Base-by-base conservation (phyloP, 2,797 vertebrate species). In the Poeciliopsis paucimaculata region DNA sequence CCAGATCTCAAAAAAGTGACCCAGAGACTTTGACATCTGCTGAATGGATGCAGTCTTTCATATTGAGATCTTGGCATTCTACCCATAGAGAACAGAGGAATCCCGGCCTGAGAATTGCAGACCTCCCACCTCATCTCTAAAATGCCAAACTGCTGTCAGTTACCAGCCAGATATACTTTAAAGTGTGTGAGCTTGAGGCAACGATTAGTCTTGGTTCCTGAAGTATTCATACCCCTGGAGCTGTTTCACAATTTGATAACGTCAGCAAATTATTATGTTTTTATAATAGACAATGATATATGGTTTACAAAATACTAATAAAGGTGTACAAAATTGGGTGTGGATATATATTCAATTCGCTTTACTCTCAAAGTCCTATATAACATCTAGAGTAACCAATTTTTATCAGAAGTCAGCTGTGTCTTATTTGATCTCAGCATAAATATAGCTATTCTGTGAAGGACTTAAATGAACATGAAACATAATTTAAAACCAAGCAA, bases 61-160 rank as follows among this genome's bases (percentile, higher is more conserved):
- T 85, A 82, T 84, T 81, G 75, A 87, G 79, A 91, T 82, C 13
- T 41, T 84, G 87, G 75, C 85, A 82, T 85, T 84, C 77, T 80
- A 77, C 36, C 72, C 60, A 77, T 68, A 85, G 71, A 82, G 76
- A 51, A 84, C 12, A 34, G 26, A 83, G 71, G 51, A 77, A 49
- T 75, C 51, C 46, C 31, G 46, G 64, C 41, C 77, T 84, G 71
- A 73, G 53, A 78, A 51, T 11, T 31, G n/a, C 68, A 73, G 77
- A 55, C 55, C 51, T 34, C 72, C 72, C 41, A 74, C 72, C 4
- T 36, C 9, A 60, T 62, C 28, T 73, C 57, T 81, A 18, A 90
- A 91, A 90, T 89, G 84, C 68, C 88, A 87, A 64, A 46, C 75
- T 80, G 26, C 72, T 84, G 84, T 87, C 82, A 86, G 70, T 90